Conservation (phyloP, 2,113 vertebrate genomes). For the Passer montanus region DNA sequence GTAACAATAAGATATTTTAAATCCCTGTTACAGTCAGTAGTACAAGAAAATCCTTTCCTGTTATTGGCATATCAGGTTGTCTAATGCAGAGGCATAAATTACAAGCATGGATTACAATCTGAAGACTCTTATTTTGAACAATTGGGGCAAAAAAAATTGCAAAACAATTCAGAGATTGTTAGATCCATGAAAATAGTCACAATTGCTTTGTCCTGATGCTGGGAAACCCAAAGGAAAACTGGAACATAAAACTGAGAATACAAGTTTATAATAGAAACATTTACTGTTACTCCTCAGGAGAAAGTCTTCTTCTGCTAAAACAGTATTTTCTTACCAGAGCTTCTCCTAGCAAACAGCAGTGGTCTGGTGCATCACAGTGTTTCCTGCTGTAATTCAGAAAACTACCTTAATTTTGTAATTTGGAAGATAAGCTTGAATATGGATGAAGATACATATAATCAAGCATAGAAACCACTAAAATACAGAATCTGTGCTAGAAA, state of each 20-base stretch:
- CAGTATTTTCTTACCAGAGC: neutral
- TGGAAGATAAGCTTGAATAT: neutral
- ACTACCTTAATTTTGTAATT: neutral
- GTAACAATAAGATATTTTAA: neutral
- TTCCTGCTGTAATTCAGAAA: neutral
- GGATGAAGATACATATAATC: neutral
- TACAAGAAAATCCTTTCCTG: neutral
- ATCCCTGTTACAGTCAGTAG: neutral
- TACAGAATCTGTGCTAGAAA: neutral
- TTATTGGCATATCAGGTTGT: neutral
- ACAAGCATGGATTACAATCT: neutral
- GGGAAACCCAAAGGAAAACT: neutral
- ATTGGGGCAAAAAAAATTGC: no score
- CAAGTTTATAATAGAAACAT: neutral
- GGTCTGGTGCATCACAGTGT: neutral
- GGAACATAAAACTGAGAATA: neutral
- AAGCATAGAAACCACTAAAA: neutral
- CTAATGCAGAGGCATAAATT: neutral
- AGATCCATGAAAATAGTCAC: neutral
- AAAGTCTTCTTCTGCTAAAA: neutral
- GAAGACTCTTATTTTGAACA: neutral
- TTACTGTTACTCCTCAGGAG: neutral
- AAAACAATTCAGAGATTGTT: neutral
- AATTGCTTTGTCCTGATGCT: slow-evolving; percentile 4
- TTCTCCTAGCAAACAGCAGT: neutral